A percentile compares a stretch with the other conserved stretches of the same genome.
Conservation (phyloP, 2,113 vertebrate genomes). For the Emydocephalus ijimae region DNA sequence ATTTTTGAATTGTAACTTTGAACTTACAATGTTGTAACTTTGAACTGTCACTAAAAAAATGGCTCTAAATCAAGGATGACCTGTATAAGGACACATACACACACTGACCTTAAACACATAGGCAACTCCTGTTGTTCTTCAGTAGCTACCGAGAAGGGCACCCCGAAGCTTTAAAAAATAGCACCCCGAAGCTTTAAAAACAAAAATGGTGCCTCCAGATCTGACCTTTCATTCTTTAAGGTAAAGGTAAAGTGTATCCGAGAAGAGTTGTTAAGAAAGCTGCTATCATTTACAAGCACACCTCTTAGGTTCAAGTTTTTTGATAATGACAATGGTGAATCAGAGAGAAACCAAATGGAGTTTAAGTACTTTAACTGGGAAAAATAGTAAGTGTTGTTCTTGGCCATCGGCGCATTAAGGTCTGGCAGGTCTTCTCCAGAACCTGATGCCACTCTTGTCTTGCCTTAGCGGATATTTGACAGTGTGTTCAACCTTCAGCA, state of each 20-base stretch:
- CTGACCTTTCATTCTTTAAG: too few species aligned
- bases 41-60: too few species aligned
- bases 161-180: not conserved
- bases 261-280: not conserved
- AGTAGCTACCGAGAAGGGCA: not conserved
- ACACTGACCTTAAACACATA: too few species aligned
- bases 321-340: not conserved
- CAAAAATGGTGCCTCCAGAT: not conserved
- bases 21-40: too few species aligned
- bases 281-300: not conserved
- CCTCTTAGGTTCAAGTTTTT: not conserved
- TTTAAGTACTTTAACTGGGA: not conserved
- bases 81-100: too few species aligned
- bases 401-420: not conserved
- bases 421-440: not conserved
- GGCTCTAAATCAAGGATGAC: too few species aligned
- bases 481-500: not conserved
- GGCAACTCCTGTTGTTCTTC: too few species aligned
- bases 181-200: not conserved
- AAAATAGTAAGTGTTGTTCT: not conserved
- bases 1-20: too few species aligned
- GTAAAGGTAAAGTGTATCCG: not conserved
- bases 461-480: not conserved
- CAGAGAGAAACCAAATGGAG: not conserved
- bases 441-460: not conserved